Conservation (phyloP, 2,113 vertebrate species). For the Aepyceros melampus region DNA sequence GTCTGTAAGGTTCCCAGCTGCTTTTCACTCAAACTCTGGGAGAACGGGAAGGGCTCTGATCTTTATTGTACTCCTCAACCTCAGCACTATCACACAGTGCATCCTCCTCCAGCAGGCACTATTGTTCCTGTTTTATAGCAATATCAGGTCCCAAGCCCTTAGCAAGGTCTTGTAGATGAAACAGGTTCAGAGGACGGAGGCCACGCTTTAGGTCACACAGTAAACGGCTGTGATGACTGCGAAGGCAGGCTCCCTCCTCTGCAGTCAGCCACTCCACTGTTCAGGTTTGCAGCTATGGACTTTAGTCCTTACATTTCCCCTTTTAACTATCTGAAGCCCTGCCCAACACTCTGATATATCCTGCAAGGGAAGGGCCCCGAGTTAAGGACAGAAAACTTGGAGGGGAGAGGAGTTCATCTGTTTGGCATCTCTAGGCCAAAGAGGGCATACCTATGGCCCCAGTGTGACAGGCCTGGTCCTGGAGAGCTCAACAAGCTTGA, state of each 20-base stretch:
- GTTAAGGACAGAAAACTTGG: background rate
- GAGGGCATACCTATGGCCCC: background rate
- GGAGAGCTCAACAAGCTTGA: background rate
- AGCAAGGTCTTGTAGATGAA: background rate
- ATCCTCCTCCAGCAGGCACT: background rate
- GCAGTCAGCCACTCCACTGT: background rate
- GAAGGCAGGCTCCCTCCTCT: background rate
- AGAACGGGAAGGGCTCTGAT: background rate
- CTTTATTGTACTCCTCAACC: background rate
- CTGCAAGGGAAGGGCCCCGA: background rate
- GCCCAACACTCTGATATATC: background rate
- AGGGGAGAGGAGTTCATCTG: background rate
- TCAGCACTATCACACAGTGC: background rate
- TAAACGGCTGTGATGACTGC: background rate
- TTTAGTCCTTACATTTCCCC: background rate
- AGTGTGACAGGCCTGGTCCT: background rate
- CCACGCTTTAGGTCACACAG: background rate
- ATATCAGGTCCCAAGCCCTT: background rate
- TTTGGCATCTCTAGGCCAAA: background rate
- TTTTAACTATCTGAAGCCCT: background rate
- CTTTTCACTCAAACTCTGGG: background rate
- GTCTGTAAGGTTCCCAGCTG: background rate
- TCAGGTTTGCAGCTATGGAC: background rate
- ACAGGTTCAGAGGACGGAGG: background rate
- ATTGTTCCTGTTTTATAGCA: background rate